A percentile compares a stretch with the other conserved stretches of the same genome.
Conservation (phyloP, 2,113 vertebrate species). For the Hypocryptadius cinnamomeus region DNA sequence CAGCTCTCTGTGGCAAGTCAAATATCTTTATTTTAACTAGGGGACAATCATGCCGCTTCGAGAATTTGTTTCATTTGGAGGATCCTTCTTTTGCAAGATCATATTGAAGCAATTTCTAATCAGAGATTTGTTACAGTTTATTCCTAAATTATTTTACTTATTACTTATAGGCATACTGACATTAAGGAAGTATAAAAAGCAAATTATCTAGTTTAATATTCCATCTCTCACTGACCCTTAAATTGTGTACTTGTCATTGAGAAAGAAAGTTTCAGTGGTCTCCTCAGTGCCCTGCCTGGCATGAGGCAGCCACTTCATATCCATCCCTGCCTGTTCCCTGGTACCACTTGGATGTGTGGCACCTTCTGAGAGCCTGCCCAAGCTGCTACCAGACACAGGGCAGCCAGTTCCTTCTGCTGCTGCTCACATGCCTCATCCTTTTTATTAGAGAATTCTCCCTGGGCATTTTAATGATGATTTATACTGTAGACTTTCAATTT, state of each 20-base stretch:
- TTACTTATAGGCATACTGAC: background rate
- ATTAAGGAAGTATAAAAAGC: background rate
- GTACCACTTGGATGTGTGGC: background rate
- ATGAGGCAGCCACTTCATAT: background rate
- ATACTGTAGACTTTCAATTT: background rate
- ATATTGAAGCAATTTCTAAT: background rate
- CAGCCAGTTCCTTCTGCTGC: background rate
- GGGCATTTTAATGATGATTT: background rate
- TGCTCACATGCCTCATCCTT: background rate
- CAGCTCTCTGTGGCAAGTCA: background rate
- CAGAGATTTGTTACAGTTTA: background rate
- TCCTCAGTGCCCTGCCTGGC: background rate
- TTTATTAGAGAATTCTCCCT: background rate
- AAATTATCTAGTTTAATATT: background rate
- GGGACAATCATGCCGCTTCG: background rate
- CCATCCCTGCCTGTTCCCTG: background rate
- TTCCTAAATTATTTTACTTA: background rate
- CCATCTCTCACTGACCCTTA: background rate
- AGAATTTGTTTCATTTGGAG: background rate
- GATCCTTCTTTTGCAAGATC: background rate
- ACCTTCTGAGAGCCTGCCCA: background rate
- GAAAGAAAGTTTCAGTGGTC: background rate
- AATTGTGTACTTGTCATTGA: background rate
- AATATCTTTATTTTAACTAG: background rate
- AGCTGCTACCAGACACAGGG: fast-evolving